Evolutionary conservation across 1,140 invertebrate species (phyloP), one percentile per base, ranked within the genome.

Genomic region (Caligus rogercresseyi): DNA sequence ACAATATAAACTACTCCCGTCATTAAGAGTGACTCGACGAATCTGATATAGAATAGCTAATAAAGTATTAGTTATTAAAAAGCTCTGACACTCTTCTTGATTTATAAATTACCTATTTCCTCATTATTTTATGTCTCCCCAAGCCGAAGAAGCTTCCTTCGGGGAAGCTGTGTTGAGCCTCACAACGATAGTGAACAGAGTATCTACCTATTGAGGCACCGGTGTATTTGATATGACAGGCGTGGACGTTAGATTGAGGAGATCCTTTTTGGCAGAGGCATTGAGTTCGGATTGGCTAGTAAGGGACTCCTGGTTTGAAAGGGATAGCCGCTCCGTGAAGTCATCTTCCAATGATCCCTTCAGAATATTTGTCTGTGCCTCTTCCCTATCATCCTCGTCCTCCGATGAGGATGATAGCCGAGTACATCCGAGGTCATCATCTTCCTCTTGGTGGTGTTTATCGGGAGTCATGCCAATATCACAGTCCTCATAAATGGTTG

Each of bases 1-100:
- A 65, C 76, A 77, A 65, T 76, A 43, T 43, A 43, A 76, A 19
- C 76, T 68, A 19, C 67, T 26, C 18, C 73, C 74, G 61, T 74
- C 72, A 31, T 73, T 70, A 25, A 76, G 65, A 16, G 68, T 67
- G 4, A 76, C 69, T 20, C 67, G 69, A 58, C 72, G 72, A 13
- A 75, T 66, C 55, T 74, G 73, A 61, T 75, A 76, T 52, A 73
- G 68, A 60, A 76, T 70, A 57, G 69, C 72, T 74, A 66, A 21
- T 68, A 67, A 24, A 26, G 63, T 31, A 23, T 61, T 16, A 63
- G 61, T 31, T 63, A 64, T 61, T 63, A 63, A 55, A 53, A 43
- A 64, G 60, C 7, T 58, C 59, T 43, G 11, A 65, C 31, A 26
- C 20, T 24, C 66, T 55, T 62, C 70, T 69, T 67, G 54, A n/a